phyloP scores from a whole-genome alignment of 2,797 vertebrate genomes.

The Micromesistius poutassou region DNA sequence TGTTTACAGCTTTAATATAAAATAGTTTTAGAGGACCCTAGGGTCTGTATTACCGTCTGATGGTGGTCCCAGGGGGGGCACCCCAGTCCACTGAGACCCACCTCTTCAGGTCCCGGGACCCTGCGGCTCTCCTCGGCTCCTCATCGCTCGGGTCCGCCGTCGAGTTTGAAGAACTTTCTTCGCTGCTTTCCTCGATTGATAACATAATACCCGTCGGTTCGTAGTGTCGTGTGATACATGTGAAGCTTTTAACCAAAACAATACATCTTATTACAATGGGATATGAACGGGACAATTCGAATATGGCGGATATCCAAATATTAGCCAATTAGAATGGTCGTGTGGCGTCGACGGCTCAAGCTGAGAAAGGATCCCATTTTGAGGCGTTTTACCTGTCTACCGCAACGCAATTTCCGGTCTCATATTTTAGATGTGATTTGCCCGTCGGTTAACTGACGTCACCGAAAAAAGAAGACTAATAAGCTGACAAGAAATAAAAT shows the following conservation, averaged over 20 bases:
- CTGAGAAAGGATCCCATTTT: background rate
- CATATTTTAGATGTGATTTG: background rate
- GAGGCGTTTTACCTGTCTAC: background rate
- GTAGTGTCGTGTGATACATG: too few relatives aligned
- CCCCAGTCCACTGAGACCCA: conserved; percentile 40
- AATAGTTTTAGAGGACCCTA: too few relatives aligned
- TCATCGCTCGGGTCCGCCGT: conserved; percentile 19
- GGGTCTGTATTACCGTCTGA: conserved; percentile 56
- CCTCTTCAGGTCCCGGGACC: conserved; percentile 34
- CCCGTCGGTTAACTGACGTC: too few relatives aligned
- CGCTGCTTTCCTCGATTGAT: conserved; percentile 52
- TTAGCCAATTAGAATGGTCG: conserved; percentile 57
- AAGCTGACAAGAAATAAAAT: background rate
- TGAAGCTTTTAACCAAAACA: background rate
- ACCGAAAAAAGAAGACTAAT: too few relatives aligned
- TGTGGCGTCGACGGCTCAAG: background rate
- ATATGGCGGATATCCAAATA: conserved; percentile 64
- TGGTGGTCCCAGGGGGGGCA: conserved; percentile 20
- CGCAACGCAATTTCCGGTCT: background rate
- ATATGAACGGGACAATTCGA: conserved; percentile 42
- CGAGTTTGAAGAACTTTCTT: conserved; percentile 10
- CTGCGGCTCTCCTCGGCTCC: too few relatives aligned
- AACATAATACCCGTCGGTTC: too few relatives aligned
- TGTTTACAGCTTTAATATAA: too few relatives aligned
- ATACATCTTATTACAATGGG: conserved; percentile 6